Evolutionary conservation across 2,797 vertebrate species (phyloP), one percentile per base, ranked within the genome.

Genomic region (Psittacula echo): DNA sequence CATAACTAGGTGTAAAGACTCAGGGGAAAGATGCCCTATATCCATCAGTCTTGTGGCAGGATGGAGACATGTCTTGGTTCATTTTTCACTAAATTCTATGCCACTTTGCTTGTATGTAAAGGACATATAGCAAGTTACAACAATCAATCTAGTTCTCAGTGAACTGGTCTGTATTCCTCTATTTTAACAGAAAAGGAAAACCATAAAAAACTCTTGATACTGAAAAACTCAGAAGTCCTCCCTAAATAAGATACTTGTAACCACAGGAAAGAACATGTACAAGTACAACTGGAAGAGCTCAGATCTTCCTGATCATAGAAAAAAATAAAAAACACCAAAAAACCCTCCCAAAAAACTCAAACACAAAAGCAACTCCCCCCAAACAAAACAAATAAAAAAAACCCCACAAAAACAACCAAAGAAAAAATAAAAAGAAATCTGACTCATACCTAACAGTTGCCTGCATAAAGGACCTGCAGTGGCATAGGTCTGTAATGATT

Each of bases 381-480:
- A 20, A 32, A 32, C 11, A 21, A 32, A 21, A 32, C 30, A 54
- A 54, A 54, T 13, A 12, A 8, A 20, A 29, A 29, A 39, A 39
- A 32, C 21, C 12, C 8, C 53, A 22, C 19, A n/a, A n/a, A 56
- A 56, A 54, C 51, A 53, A 21, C 30, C 19, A 34, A 29, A 70
- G 19, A 42, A 73, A 91, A 53, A 45, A 19, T 17, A 2, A 13
- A 34, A 76, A 56, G 4, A 72, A 80, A 42, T 61, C 7, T 56
- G 37, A 56, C 10, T 24, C 9, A 19, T 27, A 6, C 17, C 2
- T 58, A 71, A 30, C 32, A 29, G 3, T 0, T 65, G 6, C 4
- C 30, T 51, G 21, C 45, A 10, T 72, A 51, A 73, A 77, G 20
- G 13, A 87, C 16, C 6, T 42, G 45, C 5, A 53, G 34, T 19